Conservation (phyloP, 2,797 vertebrate genomes). For the Xenentodon cancila region DNA sequence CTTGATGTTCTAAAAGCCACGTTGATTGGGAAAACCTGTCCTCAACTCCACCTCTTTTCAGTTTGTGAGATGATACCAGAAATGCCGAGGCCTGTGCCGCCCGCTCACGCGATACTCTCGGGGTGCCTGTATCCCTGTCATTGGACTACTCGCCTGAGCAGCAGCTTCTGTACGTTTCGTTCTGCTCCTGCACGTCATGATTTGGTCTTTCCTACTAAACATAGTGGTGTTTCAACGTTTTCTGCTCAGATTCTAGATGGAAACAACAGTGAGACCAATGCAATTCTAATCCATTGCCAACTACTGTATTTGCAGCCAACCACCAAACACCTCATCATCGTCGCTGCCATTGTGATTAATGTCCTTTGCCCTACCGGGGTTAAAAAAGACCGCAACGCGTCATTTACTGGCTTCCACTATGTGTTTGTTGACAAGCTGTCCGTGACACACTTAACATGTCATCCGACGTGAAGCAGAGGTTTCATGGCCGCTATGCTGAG, state of each 20-base stretch:
- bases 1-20: too few relatives aligned
- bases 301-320: slow-evolving; percentile 64
- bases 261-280: slow-evolving; percentile 24
- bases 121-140: too few relatives aligned
- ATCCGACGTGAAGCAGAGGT: slow-evolving; percentile 55
- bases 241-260: slow-evolving; percentile 29
- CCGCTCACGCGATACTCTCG: too few relatives aligned
- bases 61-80: too few relatives aligned
- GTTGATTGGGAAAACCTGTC: too few relatives aligned
- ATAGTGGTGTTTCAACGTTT: too few relatives aligned
- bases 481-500: slow-evolving; percentile 53
- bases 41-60: too few relatives aligned
- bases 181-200: too few relatives aligned
- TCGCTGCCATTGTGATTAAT: slow-evolving; percentile 75
- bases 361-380: slow-evolving; percentile 73
- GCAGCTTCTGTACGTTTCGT: too few relatives aligned
- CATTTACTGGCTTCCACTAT: slow-evolving; percentile 67
- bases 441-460: slow-evolving; percentile 80
- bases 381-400: slow-evolving; percentile 72
- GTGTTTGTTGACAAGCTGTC: slow-evolving; percentile 84
- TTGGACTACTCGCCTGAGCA: too few relatives aligned
- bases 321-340: slow-evolving; percentile 81
- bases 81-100: too few relatives aligned
- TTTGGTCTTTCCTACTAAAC: too few relatives aligned
- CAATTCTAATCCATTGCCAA: slow-evolving; percentile 45